Evolutionary conservation across 2,888 invertebrate species (phyloP), one percentile per base, ranked within the genome.

Genomic region (Marasmarcha lunaedactyla): DNA sequence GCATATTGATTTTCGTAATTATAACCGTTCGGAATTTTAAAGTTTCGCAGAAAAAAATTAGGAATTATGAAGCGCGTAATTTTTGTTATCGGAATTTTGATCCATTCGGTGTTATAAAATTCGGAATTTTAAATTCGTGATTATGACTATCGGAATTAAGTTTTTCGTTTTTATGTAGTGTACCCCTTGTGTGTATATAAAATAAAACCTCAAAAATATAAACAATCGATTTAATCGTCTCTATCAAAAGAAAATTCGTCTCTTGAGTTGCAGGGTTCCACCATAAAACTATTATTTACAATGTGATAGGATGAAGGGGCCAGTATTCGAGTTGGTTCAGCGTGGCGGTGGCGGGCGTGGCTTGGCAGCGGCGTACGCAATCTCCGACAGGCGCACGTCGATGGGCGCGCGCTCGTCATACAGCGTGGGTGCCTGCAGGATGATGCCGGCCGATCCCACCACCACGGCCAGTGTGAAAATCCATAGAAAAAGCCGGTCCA

Each of bases 401-500:
- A 95, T 93, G 48, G 95, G 93, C 57, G 90, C 88, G 54, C 95
- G 89, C 66, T 93, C 92, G 81, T 96, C 95, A 85, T 97, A 97
- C 47, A 97, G 86, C 44, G 96, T 95, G 35, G 97, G 97, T 46
- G 97, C 97, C 84, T 96, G 95, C 52, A 97, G 87, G 62, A 97
- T 96, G 68, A 97, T 96, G 40, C 95, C 95, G 15, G 94, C 94
- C 39, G 94, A 96, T 35, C 97, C 97, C 49, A 96, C 93, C 48
- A 97, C 86, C 60, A 97, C 97, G 37, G 97, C 96, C 64, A 96
- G 86, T 54, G 97, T 96, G 85, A 98, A 98, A 71, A 98, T 96
- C 93, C 96, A 97, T 58, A 98, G 88, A 85, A 98, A 98, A 61
- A 98, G 87, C 47, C 98, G 89, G 81, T 98, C 98, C 68, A 98